Base-by-base conservation (phyloP, 2,888 invertebrate species). In the Lasioglossum figueresi region DNA sequence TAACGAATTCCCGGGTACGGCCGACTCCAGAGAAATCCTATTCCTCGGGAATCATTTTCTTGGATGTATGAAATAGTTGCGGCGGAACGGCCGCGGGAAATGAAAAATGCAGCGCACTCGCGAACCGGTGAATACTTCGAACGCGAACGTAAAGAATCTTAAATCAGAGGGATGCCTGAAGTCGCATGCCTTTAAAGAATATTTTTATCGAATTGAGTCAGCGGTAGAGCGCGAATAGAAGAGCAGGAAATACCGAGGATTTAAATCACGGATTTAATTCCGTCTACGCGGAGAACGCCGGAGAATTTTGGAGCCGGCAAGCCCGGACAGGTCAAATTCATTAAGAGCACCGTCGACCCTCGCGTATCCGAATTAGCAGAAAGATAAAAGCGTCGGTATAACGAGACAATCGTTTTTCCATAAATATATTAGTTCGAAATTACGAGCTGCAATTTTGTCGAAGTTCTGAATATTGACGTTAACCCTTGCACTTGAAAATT, bases 51-150 rank as follows among this genome's bases (percentile, higher is more conserved):
- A 40, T 37, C 37, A 40, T 70, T 40, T 37, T 23, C 37, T 40
- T 19, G 70, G 37, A 40, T 70, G n/a, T 40, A 68, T 37, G 68
- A 37, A 68, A 68, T 68, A 68, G 68, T 68, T 37, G 34, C 68
- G 8, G 8, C 19, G 68, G 1, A 40, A 40, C 23, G n/a, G 56
- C 10, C 40, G 40, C 37, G 37, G 37, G 66, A 19, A 66, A 66
- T 66, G 66, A 34, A 66, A 66, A 66, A 66, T 66, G 34, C 37
- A 34, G 34, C 34, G 66, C 31, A 34, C 19, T 66, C 66, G 66
- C 66, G 66, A 66, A 66, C 27, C 66, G 66, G 16, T 23, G 66
- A 66, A 66, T 66, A 66, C 66, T 66, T 66, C 66, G 66, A 66
- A 66, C 34, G 66, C 34, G 34, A 66, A 34, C 66, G 34, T 34